phyloP scores from a whole-genome alignment of 1,140 invertebrate genomes.

The Diuraphis noxia region DNA sequence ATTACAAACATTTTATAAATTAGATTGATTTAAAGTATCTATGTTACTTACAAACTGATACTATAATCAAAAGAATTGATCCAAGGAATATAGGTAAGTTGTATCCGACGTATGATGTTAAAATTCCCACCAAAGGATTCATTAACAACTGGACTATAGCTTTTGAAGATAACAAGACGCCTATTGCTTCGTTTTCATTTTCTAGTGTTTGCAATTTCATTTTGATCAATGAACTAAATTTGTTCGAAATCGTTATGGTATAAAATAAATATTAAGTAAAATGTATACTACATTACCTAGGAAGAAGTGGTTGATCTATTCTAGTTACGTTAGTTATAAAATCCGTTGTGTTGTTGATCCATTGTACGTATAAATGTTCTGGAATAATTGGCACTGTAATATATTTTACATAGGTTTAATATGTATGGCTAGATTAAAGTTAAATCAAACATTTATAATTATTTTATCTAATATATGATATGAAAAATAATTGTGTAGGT shows the following conservation, averaged over 20 bases:
- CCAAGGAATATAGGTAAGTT: slow-evolving; percentile 80
- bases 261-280: not conserved
- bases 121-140: slow-evolving; percentile 78
- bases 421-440: not conserved
- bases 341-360: not conserved
- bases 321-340: not conserved
- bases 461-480: not conserved
- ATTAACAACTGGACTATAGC: slow-evolving; percentile 82
- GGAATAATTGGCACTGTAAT: slow-evolving; percentile 41
- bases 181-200: slow-evolving; percentile 69
- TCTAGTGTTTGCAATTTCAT: slow-evolving; percentile 54
- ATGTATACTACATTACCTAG: not conserved
- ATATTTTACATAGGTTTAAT: not conserved
- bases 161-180: slow-evolving; percentile 82
- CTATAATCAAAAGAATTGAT: slow-evolving; percentile 77
- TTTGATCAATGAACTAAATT: slow-evolving; percentile 35
- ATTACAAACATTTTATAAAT: not conserved
- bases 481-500: not conserved
- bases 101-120: slow-evolving; percentile 74
- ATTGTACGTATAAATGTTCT: slow-evolving; percentile 40
- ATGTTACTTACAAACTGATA: slow-evolving; percentile 74
- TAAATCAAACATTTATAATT: not conserved
- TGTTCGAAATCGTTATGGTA: not conserved
- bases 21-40: not conserved
- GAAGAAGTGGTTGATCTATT: not conserved